phyloP scores from a whole-genome alignment of 2,797 vertebrate genomes.

The Platalea minor region DNA sequence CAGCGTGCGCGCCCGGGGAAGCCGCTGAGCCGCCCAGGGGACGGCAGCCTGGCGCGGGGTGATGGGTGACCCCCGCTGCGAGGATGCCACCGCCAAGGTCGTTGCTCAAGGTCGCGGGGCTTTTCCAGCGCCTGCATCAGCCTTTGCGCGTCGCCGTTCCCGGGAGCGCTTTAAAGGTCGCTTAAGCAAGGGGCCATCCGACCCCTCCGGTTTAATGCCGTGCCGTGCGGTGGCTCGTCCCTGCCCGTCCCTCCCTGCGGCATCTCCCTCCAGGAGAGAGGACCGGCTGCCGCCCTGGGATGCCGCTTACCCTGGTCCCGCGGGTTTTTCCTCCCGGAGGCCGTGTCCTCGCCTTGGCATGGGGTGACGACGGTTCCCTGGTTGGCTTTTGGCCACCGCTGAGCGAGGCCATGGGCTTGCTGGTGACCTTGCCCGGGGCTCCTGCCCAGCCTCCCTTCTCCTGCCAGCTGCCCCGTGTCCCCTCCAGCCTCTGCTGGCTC shows the following conservation, averaged over 20 bases:
- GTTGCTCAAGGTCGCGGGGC: neutral
- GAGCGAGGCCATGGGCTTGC: accelerated
- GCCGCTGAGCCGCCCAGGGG: neutral
- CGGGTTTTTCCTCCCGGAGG: neutral
- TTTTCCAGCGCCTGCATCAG: neutral
- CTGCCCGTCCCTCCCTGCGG: accelerated
- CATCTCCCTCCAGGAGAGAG: neutral
- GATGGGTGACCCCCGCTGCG: accelerated
- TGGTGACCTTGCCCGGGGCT: neutral
- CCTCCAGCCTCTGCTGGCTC: neutral
- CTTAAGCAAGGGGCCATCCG: neutral
- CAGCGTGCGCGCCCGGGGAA: accelerated
- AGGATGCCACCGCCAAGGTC: neutral
- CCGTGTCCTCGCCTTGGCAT: neutral
- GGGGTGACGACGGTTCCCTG: neutral
- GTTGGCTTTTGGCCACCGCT: neutral
- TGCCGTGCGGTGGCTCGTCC: accelerated
- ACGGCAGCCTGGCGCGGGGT: neutral
- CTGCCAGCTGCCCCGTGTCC: neutral
- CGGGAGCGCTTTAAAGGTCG: neutral
- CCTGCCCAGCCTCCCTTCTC: neutral
- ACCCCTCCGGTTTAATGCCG: accelerated
- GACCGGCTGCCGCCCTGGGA: neutral
- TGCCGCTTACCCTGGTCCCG: accelerated
- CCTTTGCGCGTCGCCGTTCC: neutral